phyloP scores from a whole-genome alignment of 2,113 vertebrate species.

The Peromyscus leucopus region DNA sequence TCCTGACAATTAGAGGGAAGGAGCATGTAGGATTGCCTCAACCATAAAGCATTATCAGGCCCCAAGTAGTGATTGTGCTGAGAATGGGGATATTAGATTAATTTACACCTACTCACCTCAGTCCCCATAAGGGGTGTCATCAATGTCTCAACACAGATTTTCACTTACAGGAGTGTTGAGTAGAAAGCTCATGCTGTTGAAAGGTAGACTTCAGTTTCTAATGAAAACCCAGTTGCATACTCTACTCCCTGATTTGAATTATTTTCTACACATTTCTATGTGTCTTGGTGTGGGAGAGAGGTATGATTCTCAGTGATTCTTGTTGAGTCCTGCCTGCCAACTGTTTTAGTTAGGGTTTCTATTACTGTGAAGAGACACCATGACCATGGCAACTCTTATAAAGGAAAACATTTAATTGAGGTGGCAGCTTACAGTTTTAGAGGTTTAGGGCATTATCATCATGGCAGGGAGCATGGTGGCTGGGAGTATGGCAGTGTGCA shows the following conservation, averaged over 20 bases:
- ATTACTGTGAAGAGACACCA: neutral
- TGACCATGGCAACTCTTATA: neutral
- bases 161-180: constrained; percentile 1
- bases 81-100: neutral
- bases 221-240: neutral
- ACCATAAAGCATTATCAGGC: neutral
- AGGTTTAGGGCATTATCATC: neutral
- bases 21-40: neutral
- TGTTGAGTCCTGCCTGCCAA: neutral
- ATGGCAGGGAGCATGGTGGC: neutral
- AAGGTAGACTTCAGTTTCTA: constrained; percentile 38
- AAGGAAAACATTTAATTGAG: neutral
- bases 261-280: constrained; percentile 17
- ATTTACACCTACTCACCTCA: neutral
- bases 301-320: neutral
- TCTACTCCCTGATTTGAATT: constrained; percentile 18
- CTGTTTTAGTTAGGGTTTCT: neutral
- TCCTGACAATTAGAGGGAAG: neutral
- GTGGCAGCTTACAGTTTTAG: neutral
- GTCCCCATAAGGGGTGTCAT: neutral
- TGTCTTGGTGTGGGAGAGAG: neutral
- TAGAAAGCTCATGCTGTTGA: neutral
- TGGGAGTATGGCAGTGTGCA: too few species aligned
- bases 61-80: neutral
- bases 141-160: neutral